phyloP scores from a whole-genome alignment of 2,113 vertebrate species.

The Isichthys henryi region DNA sequence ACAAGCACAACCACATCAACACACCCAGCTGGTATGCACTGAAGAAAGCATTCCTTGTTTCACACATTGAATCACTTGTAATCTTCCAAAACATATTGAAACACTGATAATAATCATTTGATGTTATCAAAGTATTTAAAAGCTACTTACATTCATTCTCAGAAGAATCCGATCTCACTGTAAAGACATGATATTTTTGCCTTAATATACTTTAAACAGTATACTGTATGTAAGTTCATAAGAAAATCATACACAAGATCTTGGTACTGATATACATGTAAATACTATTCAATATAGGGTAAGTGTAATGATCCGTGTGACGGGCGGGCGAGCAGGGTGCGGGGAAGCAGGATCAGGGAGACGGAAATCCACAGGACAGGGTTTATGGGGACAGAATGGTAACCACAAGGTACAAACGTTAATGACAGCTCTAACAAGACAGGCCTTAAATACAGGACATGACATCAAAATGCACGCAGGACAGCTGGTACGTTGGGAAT shows the following conservation, averaged over 20 bases:
- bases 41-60: not conserved
- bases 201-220: not conserved
- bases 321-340: too few relatives aligned
- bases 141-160: not conserved
- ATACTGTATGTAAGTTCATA: not conserved
- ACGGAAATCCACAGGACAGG: too few relatives aligned
- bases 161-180: not conserved
- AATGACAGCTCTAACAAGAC: too few relatives aligned
- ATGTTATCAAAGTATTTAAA: not conserved
- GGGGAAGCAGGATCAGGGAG: too few relatives aligned
- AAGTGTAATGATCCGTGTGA: too few relatives aligned
- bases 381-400: too few relatives aligned
- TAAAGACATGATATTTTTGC: not conserved
- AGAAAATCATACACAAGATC: not conserved
- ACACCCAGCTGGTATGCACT: not conserved
- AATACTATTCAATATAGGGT: not conserved
- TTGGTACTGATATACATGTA: not conserved
- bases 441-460: too few relatives aligned
- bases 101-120: not conserved
- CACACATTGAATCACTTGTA: not conserved
- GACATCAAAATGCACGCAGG: too few relatives aligned
- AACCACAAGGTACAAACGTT: too few relatives aligned
- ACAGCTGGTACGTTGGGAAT: too few relatives aligned
- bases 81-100: not conserved
- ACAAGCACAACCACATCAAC: not conserved